Base-by-base conservation (phyloP, 2,113 vertebrate genomes). In the Periophthalmodon schlosseri region DNA sequence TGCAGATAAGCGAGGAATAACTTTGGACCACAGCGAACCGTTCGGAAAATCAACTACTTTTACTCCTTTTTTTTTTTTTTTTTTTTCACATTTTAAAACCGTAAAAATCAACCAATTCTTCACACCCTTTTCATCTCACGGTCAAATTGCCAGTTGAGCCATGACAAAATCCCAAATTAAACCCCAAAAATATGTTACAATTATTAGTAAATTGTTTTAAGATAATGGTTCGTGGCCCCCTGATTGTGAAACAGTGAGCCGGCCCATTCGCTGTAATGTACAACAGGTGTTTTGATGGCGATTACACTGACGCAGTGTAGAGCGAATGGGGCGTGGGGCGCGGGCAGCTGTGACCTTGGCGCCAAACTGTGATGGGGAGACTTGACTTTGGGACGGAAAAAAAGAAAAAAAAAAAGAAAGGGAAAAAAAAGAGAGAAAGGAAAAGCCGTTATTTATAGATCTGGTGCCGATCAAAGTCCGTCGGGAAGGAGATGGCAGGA, bases 401-500 rank as follows among this genome's bases (percentile, higher is more conserved):
- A 93, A n/a, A 58, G 13, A 21, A 16, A 21, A 7, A 56, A 21
- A 21, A 6, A 93, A 23, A 28, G 58, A 61, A 74, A 93, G n/a
- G 3, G 10, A 21, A 9, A 10, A n/a, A n/a, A 11, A 93, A 60
- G 14, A 28, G 23, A 60, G 13, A 15, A 60, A 57, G n/a, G 16
- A 94, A 95, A 94, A 93, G 92, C 93, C 92, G 95, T 95, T 96
- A 96, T 97, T 97, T 97, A 96, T 96, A 96, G 95, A 96, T 96
- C 93, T 94, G 93, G 93, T 93, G 95, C 96, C 95, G 94, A 95
- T 96, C 96, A 95, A 87, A 91, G 36, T 12, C 90, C 94, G 94
- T 93, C 91, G 81, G 93, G 77, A 72, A 75, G 76, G 60, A 75
- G 76, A 75, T 28, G 14, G 74, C 49, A 60, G 82, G 75, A 65